Evolutionary conservation across 2,888 invertebrate genomes (phyloP).

Genomic region (Vannuccia rotundouncinata): DNA sequence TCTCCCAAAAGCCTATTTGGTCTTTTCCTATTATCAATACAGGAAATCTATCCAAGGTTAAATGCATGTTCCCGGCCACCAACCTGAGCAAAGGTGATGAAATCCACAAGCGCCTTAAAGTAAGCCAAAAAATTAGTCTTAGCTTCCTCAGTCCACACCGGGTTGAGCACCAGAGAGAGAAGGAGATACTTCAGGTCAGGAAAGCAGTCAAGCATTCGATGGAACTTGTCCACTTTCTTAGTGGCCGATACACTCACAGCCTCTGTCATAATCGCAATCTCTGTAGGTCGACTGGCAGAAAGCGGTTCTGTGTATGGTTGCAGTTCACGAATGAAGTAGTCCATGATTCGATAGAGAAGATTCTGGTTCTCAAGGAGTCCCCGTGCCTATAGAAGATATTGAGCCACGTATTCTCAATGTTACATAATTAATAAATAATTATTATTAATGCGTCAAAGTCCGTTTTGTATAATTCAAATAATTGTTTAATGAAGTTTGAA

Average conservation of each 20-base stretch:
- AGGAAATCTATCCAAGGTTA: too few relatives aligned
- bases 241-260: neutral
- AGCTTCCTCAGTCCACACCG: neutral
- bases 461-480: too few relatives aligned
- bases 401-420: too few relatives aligned
- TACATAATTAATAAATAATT: too few relatives aligned
- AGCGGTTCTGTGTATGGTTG: neutral
- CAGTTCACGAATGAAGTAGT: neutral
- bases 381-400: too few relatives aligned
- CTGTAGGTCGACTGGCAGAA: neutral
- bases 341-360: neutral
- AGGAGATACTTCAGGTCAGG: neutral
- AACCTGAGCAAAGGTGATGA: slow-evolving; percentile 9
- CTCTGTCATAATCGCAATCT: neutral
- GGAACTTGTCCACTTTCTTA: neutral
- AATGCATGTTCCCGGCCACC: too few relatives aligned
- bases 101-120: neutral
- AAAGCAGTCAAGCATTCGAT: neutral
- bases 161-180: neutral
- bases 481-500: too few relatives aligned
- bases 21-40: too few relatives aligned
- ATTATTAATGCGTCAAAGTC: too few relatives aligned
- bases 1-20: too few relatives aligned
- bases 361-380: neutral
- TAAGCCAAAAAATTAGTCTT: neutral